These are phyloP conservation scores for Melinaea marsaeus DNA, from an alignment of 2,888 invertebrate genomes.

Conservation along the genomic window DNA sequence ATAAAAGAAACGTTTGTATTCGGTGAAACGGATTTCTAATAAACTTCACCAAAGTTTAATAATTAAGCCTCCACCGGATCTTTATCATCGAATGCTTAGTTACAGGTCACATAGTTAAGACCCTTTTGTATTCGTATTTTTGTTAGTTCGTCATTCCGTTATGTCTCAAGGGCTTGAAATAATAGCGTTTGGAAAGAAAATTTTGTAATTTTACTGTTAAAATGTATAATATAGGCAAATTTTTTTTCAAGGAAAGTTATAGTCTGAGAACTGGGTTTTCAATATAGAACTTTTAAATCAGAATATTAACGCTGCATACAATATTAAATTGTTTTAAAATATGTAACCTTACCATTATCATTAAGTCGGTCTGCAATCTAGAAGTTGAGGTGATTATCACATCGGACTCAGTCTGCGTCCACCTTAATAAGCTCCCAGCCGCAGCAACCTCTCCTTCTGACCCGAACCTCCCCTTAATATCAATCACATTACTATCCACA, in stretches of 20 bases:
- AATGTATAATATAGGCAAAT: too few relatives aligned
- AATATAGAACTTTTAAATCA: too few relatives aligned
- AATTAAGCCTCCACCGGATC: conserved; percentile 58
- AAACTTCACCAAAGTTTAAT: conserved; percentile 62
- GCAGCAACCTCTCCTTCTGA: conserved; percentile 62
- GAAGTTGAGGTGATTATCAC: conserved; percentile 57
- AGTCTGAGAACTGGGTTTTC: too few relatives aligned
- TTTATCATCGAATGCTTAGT: conserved; percentile 59
- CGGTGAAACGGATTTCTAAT: conserved; percentile 51
- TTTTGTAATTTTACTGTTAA: too few relatives aligned
- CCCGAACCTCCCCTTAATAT: conserved; percentile 55
- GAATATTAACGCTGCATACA: too few relatives aligned
- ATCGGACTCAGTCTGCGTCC: conserved; percentile 61
- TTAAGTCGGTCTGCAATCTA: conserved; percentile 59
- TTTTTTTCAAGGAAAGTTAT: too few relatives aligned
- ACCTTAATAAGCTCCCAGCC: conserved; percentile 57
- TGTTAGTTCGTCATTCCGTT: conserved; percentile 24
- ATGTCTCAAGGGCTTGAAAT: conserved; percentile 24
- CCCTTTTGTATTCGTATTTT: conserved; percentile 38
- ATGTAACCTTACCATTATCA: conserved; percentile 63
- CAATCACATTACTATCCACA: conserved; percentile 64
- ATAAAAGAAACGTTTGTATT: conserved; percentile 20
- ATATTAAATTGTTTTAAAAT: neutral
- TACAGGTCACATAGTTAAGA: conserved; percentile 56
- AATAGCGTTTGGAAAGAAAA: conserved; percentile 14